Evolutionary conservation across 2,113 vertebrate species (phyloP).

Genomic region (Otis tarda): DNA sequence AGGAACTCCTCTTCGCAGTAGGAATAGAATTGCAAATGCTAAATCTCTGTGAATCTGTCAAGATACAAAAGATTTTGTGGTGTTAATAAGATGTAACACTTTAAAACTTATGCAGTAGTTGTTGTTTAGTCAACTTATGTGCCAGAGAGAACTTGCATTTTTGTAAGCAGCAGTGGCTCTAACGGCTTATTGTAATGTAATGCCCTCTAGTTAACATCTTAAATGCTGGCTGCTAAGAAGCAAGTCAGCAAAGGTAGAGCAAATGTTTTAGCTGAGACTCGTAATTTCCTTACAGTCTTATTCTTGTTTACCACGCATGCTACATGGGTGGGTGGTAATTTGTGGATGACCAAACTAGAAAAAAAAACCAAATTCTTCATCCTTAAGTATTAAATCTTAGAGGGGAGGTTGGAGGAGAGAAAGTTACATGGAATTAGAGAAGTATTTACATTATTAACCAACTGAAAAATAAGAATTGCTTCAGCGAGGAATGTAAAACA

Average conservation of each 20-base stretch:
- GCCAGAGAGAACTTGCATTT: not conserved
- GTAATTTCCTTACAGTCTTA: not conserved
- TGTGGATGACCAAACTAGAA: not conserved
- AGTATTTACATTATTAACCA: not conserved
- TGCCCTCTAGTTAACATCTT: not conserved
- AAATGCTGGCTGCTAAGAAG: not conserved
- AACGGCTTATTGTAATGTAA: not conserved
- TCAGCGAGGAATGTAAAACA: not conserved
- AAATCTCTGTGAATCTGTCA: not conserved
- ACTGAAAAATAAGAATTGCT: not conserved
- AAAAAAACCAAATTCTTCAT: not conserved
- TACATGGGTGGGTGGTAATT: not conserved
- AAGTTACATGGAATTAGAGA: not conserved
- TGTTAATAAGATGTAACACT: not conserved
- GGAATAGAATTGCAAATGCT: not conserved
- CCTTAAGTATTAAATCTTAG: not conserved
- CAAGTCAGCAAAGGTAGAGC: not conserved
- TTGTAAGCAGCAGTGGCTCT: not conserved
- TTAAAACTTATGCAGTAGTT: not conserved
- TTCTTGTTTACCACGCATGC: not conserved
- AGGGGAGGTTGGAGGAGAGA: not conserved
- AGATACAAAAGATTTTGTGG: not conserved
- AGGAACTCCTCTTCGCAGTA: not conserved
- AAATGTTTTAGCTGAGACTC: not conserved
- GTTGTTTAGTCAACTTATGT: not conserved